Percentiles rank a stretch among this genome's conserved stretches.
These are phyloP conservation scores for Bombus pascuorum DNA, from an alignment of 1,140 invertebrate species.

Conservation along the genomic window DNA sequence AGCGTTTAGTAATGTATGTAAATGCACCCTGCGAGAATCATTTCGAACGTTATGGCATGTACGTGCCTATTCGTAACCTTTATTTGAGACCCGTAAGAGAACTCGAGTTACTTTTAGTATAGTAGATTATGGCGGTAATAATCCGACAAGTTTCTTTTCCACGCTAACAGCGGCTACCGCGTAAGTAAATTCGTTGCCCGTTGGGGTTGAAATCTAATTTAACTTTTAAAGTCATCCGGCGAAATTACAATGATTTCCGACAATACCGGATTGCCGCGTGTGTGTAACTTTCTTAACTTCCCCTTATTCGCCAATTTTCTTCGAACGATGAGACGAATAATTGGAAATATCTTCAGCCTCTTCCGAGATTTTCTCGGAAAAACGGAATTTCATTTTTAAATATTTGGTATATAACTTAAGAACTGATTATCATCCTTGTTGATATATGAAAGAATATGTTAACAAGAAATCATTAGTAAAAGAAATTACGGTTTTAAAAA, in stretches of 20 bases:
- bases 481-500: no score
- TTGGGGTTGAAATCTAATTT: constrained; percentile 63
- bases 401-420: no score
- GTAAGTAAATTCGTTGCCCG: constrained; percentile 54
- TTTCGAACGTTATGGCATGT: constrained; percentile 47
- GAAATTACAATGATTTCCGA: constrained; percentile 53
- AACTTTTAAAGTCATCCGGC: constrained; percentile 59
- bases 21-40: constrained; percentile 64
- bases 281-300: constrained; percentile 44
- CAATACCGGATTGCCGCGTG: constrained; percentile 18
- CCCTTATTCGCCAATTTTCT: background rate
- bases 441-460: no score
- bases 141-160: constrained; percentile 59
- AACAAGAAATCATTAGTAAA: no score
- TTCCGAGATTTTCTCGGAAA: background rate
- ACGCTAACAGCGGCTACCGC: constrained; percentile 16
- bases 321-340: background rate
- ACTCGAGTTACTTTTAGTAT: constrained; percentile 50
- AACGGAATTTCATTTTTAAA: background rate
- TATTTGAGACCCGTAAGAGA: constrained; percentile 46
- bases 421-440: no score
- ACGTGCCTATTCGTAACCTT: constrained; percentile 62
- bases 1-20: constrained; percentile 60
- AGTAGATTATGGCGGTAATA: constrained; percentile 63
- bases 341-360: background rate